Percentiles rank a stretch among this genome's conserved stretches.
phyloP scores from a whole-genome alignment of 2,888 invertebrate species.

The Dioctria rufipes region DNA sequence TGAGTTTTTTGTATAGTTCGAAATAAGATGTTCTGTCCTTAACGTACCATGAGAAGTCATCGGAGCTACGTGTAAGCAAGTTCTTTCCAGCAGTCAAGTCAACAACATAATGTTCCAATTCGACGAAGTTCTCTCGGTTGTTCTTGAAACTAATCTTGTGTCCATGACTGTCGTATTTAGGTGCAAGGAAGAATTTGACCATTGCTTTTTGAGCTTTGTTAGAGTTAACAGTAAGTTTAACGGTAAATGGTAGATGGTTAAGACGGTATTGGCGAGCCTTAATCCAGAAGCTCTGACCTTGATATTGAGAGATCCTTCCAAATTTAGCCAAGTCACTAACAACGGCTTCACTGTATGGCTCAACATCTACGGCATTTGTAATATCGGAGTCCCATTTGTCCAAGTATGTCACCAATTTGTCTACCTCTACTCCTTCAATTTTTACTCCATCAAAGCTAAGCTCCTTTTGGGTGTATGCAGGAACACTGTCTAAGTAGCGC shows the following conservation, averaged over 20 bases:
- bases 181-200: slow-evolving; percentile 80
- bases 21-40: slow-evolving; percentile 74
- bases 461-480: slow-evolving; percentile 77
- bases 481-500: slow-evolving; percentile 74
- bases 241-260: slow-evolving; percentile 78
- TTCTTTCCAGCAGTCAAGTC: slow-evolving; percentile 75
- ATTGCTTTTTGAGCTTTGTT: slow-evolving; percentile 76
- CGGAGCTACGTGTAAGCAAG: slow-evolving; percentile 75
- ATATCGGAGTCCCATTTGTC: slow-evolving; percentile 79
- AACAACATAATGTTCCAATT: slow-evolving; percentile 78
- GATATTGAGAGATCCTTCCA: slow-evolving; percentile 66
- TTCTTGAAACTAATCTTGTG: slow-evolving; percentile 74
- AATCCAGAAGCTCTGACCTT: slow-evolving; percentile 71
- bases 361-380: slow-evolving; percentile 69
- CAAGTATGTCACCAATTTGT: slow-evolving; percentile 79
- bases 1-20: slow-evolving; percentile 72
- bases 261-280: slow-evolving; percentile 76
- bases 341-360: slow-evolving; percentile 70
- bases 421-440: slow-evolving; percentile 76
- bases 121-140: slow-evolving; percentile 78
- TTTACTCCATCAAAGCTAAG: slow-evolving; percentile 77
- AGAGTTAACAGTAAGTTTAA: slow-evolving; percentile 74
- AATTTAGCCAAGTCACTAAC: slow-evolving; percentile 63
- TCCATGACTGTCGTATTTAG: slow-evolving; percentile 77
- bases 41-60: slow-evolving; percentile 78